A percentile compares a stretch with the other conserved stretches of the same genome.
Evolutionary conservation across 1,140 invertebrate species (phyloP).

Genomic region (Arion vulgaris): DNA sequence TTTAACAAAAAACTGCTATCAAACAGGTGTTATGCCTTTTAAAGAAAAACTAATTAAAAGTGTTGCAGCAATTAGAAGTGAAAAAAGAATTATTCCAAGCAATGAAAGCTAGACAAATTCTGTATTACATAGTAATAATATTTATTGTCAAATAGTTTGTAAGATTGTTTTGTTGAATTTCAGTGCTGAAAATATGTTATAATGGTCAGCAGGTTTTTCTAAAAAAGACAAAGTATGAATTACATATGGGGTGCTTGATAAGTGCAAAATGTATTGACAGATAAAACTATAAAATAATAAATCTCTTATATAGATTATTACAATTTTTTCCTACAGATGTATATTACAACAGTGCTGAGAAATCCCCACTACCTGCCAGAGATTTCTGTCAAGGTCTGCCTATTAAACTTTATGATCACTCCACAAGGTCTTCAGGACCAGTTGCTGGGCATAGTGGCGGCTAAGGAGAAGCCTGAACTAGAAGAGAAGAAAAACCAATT

Average conservation of each 20-base stretch:
- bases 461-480: slow-evolving; percentile 73
- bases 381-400: slow-evolving; percentile 72
- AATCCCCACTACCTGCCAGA: slow-evolving; percentile 74
- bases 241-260: background rate
- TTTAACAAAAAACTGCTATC: no score
- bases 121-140: no score
- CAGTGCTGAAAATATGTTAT: background rate
- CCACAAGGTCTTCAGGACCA: slow-evolving; percentile 74
- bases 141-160: no score
- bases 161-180: no score
- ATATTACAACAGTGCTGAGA: slow-evolving; percentile 72
- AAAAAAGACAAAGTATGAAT: background rate
- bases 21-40: no score
- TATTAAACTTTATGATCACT: slow-evolving; percentile 74
- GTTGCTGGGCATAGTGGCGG: slow-evolving; percentile 73
- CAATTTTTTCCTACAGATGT: slow-evolving; percentile 53
- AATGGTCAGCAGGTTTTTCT: background rate
- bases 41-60: no score
- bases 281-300: background rate
- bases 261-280: background rate
- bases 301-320: background rate
- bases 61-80: no score
- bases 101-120: no score
- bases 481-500: slow-evolving; percentile 73
- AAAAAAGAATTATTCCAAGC: no score